Conservation (phyloP, 2,113 vertebrate genomes). For the Mesoclemmys tuberculata region DNA sequence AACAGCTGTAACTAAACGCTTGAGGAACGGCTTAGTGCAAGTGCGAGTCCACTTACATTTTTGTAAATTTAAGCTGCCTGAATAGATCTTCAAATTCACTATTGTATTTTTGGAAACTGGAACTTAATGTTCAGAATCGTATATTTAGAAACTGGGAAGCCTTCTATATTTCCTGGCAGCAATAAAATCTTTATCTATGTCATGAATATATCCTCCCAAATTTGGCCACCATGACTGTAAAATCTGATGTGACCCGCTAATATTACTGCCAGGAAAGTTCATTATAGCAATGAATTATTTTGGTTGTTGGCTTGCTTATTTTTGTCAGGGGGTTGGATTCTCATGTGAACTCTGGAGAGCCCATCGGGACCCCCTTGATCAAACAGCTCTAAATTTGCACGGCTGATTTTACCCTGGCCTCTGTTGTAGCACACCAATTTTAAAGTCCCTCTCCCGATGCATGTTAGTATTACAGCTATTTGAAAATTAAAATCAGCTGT, state of each 20-base stretch:
- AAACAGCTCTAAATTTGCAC: fast-evolving
- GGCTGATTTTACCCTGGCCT: background rate
- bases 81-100: background rate
- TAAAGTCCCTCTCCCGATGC: fast-evolving
- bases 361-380: background rate
- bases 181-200: background rate
- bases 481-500: background rate
- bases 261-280: background rate
- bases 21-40: background rate
- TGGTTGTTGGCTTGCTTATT: background rate
- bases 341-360: background rate
- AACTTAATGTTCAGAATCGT: background rate
- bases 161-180: background rate
- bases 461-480: fast-evolving
- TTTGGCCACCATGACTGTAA: background rate
- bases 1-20: fast-evolving
- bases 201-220: background rate
- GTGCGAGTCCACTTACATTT: background rate
- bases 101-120: background rate
- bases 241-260: background rate
- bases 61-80: background rate
- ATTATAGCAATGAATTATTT: background rate
- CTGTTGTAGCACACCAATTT: background rate
- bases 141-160: slow-evolving; percentile 10
- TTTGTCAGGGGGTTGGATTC: background rate